Percentiles rank a stretch among this genome's conserved stretches.
These are phyloP conservation scores for Gisinianus flammeolus DNA, from an alignment of 2,888 invertebrate genomes.

Conservation along the genomic window DNA sequence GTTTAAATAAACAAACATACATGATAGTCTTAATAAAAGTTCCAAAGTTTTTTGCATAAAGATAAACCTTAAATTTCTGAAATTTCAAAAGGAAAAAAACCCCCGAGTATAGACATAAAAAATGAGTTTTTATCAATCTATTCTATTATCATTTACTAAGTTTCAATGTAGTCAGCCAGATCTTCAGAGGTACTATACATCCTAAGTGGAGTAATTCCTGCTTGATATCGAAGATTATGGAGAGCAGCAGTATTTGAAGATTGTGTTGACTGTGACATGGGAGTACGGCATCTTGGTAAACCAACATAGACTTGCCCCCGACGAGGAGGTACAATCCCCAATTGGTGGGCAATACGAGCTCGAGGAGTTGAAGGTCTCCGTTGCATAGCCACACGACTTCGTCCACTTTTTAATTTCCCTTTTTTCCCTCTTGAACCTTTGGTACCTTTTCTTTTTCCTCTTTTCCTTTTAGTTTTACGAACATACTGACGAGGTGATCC, in stretches of 20 bases:
- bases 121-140: no score
- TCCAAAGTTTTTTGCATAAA: no score
- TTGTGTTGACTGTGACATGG: slow-evolving; percentile 22
- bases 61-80: no score
- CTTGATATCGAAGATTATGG: slow-evolving; percentile 53
- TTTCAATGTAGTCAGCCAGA: slow-evolving; percentile 72
- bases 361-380: slow-evolving; percentile 61
- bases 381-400: slow-evolving; percentile 48
- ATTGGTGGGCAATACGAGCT: slow-evolving; percentile 64
- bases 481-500: no score
- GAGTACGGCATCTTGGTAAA: slow-evolving; percentile 49
- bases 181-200: slow-evolving; percentile 73
- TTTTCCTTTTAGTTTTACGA: slow-evolving; percentile 34
- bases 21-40: slow-evolving; percentile 47
- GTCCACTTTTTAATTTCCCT: slow-evolving; percentile 46
- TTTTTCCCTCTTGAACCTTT: slow-evolving; percentile 58
- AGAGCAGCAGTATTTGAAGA: slow-evolving; percentile 42
- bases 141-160: slow-evolving; percentile 50
- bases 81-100: no score
- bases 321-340: slow-evolving; percentile 64
- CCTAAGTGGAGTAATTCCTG: slow-evolving; percentile 66
- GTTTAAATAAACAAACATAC: slow-evolving; percentile 45
- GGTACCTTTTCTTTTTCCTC: slow-evolving; percentile 61
- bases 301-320: slow-evolving; percentile 57
- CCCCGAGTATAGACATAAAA: no score